phyloP scores from a whole-genome alignment of 2,888 invertebrate genomes.

The Tetragnatha montana region DNA sequence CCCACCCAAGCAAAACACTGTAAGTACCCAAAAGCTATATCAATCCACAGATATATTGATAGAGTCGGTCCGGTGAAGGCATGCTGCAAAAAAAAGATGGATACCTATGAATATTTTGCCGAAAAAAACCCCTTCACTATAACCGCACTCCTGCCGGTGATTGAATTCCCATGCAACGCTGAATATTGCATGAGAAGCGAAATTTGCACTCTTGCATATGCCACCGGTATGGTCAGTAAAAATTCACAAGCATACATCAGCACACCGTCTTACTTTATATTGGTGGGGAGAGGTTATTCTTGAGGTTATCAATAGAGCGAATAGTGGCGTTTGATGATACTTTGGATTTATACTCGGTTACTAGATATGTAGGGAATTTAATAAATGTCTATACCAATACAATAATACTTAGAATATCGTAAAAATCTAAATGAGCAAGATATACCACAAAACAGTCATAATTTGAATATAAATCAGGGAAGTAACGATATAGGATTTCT shows the following conservation, averaged over 20 bases:
- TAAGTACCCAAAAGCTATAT: neutral
- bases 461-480: no score
- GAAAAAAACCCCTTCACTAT: constrained; percentile 7
- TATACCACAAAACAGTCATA: no score
- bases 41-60: constrained; percentile 13
- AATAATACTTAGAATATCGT: no score
- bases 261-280: neutral
- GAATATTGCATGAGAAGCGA: constrained; percentile 62
- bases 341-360: no score
- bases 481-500: no score
- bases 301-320: no score
- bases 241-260: constrained; percentile 39
- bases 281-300: no score
- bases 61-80: constrained; percentile 3
- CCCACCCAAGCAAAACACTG: neutral
- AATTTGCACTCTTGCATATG: constrained; percentile 31
- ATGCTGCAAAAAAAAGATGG: constrained; percentile 8
- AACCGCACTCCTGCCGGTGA: constrained; percentile 24
- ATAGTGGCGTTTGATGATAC: no score
- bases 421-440: no score
- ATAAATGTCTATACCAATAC: no score
- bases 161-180: constrained; percentile 48
- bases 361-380: no score
- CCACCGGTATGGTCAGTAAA: constrained; percentile 27
- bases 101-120: constrained; percentile 33